Conservation (phyloP, 2,888 invertebrate genomes). For the Callyntrura guangdongensis region DNA sequence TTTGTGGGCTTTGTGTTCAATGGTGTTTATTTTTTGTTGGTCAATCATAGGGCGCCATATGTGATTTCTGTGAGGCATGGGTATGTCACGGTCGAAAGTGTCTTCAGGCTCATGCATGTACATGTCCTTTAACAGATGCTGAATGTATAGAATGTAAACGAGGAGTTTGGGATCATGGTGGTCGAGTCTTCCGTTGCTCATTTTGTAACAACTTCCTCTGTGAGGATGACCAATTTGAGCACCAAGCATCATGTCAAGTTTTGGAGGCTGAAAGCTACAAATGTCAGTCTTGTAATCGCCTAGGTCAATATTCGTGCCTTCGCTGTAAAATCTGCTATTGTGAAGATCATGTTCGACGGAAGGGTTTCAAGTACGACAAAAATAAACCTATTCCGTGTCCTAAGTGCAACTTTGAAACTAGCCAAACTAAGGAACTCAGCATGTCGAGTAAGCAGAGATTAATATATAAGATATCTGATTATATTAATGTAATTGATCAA, state of each 20-base stretch:
- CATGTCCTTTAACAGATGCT: constrained; percentile 95
- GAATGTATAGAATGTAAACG: constrained; percentile 96
- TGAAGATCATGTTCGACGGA: constrained; percentile 97
- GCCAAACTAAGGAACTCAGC: constrained; percentile 96
- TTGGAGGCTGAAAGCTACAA: constrained; percentile 98
- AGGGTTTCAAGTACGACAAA: constrained; percentile 95
- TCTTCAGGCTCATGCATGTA: constrained; percentile 95
- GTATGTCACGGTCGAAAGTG: constrained; percentile 98
- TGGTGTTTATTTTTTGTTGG: constrained; percentile 19
- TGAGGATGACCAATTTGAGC: constrained; percentile 98
- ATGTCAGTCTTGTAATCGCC: constrained; percentile 88
- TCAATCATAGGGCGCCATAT: constrained; percentile 97
- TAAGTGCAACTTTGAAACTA: constrained; percentile 97
- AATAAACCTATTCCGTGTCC: constrained; percentile 96
- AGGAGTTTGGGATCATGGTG: constrained; percentile 98
- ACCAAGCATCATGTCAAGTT: constrained; percentile 98
- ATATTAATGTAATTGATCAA: too few species aligned
- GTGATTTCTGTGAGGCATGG: constrained; percentile 99
- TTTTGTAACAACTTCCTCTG: constrained; percentile 95
- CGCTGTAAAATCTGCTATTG: constrained; percentile 98
- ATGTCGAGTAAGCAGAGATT: constrained; percentile 93
- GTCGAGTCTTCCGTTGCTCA: constrained; percentile 93
- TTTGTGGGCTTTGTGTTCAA: neutral
- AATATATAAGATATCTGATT: too few species aligned
- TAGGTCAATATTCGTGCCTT: constrained; percentile 92